A percentile compares a stretch with the other conserved stretches of the same genome.
Evolutionary conservation across 1,140 invertebrate species (phyloP).

Genomic region (Bombus polaris): DNA sequence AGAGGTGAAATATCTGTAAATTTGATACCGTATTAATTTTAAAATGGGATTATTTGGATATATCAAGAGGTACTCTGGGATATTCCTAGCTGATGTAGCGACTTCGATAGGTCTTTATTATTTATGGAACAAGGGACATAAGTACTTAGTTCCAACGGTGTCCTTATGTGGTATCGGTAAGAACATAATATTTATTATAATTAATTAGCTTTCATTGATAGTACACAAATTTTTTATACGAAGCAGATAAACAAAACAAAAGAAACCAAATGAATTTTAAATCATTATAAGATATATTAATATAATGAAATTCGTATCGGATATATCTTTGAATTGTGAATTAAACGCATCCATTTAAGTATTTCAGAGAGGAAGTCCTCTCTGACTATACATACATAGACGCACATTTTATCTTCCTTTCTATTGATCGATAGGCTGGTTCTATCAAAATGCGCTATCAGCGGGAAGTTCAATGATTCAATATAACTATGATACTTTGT

Average conservation of each 20-base stretch:
- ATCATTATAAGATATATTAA: neutral
- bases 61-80: constrained; percentile 11
- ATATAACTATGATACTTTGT: neutral
- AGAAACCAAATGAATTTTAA: neutral
- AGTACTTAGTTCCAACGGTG: neutral
- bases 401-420: neutral
- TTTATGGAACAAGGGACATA: constrained; percentile 36
- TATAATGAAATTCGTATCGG: neutral
- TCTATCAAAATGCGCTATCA: neutral
- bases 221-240: neutral
- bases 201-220: neutral
- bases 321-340: neutral
- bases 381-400: no score
- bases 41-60: constrained; percentile 16
- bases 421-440: neutral
- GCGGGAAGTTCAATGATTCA: neutral
- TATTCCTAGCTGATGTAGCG: neutral
- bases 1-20: neutral
- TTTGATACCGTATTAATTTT: neutral
- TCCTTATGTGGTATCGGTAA: constrained; percentile 56
- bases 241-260: neutral
- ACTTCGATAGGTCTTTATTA: constrained; percentile 25
- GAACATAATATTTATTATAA: neutral
- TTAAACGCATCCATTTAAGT: neutral
- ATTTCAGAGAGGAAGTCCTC: neutral